Evolutionary conservation across 2,797 vertebrate genomes (phyloP).

Genomic region (Pelodytes ibericus): DNA sequence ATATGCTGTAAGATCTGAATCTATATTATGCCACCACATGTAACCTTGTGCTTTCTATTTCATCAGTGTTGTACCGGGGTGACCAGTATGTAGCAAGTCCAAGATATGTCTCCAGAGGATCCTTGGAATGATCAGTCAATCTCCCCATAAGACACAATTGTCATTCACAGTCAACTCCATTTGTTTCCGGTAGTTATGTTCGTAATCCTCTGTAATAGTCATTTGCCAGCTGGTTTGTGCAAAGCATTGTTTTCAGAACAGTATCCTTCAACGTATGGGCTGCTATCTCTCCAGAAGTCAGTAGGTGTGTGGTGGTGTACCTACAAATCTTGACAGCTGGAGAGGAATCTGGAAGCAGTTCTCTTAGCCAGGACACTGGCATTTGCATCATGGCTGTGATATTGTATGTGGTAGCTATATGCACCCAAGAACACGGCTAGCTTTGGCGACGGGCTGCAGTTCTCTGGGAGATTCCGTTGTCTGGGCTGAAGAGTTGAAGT

Average conservation of each 20-base stretch:
- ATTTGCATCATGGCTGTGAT: conserved; percentile 2
- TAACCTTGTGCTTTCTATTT: not conserved
- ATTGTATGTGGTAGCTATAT: not conserved
- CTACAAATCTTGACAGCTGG: not conserved
- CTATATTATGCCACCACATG: not conserved
- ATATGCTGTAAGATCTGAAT: not conserved
- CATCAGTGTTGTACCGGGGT: not conserved
- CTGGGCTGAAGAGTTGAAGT: too few species aligned
- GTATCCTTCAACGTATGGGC: not conserved
- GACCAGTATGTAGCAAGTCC: not conserved
- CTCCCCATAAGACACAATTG: not conserved
- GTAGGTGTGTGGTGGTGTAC: too few species aligned
- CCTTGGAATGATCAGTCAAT: not conserved
- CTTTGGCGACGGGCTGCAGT: too few species aligned
- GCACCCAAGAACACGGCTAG: too few species aligned
- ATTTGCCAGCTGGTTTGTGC: not conserved
- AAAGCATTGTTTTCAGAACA: not conserved
- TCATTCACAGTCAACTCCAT: not conserved
- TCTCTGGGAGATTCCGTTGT: too few species aligned
- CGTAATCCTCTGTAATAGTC: not conserved
- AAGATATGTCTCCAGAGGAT: not conserved
- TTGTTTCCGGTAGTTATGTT: not conserved
- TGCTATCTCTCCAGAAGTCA: not conserved
- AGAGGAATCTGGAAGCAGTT: not conserved
- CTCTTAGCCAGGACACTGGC: not conserved